Conservation (phyloP, 2,113 vertebrate genomes). For the Microtus oregoni region DNA sequence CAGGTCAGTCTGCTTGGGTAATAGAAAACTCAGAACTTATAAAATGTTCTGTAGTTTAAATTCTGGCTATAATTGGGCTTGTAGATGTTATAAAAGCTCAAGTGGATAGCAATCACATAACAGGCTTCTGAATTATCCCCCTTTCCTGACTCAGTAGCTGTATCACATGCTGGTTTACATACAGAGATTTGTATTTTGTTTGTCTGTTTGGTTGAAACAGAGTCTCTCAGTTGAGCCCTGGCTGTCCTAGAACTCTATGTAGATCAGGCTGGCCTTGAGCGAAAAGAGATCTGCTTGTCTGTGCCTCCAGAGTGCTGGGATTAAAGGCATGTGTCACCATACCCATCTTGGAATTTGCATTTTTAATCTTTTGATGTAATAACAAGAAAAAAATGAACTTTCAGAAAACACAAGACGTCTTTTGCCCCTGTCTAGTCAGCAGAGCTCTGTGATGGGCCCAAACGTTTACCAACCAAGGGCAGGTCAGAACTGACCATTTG, state of each 20-base stretch:
- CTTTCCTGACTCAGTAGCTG: not conserved
- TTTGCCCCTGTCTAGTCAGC: not conserved
- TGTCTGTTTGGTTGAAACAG: not conserved
- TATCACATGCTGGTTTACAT: not conserved
- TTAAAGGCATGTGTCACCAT: not conserved
- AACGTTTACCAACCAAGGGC: fast-evolving
- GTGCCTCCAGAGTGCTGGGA: not conserved
- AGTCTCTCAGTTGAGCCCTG: not conserved
- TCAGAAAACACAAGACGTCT: not conserved
- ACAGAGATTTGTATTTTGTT: not conserved
- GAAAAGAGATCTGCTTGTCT: not conserved
- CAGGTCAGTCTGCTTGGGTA: not conserved
- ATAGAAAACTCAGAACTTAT: not conserved
- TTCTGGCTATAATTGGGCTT: not conserved
- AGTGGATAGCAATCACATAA: not conserved
- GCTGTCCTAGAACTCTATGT: not conserved
- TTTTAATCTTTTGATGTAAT: not conserved
- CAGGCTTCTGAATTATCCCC: not conserved
- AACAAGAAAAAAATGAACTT: not conserved
- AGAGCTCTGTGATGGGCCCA: not conserved
- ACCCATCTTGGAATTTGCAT: not conserved
- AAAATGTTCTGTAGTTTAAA: not conserved
- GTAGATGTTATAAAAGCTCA: not conserved
- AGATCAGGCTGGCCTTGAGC: not conserved
- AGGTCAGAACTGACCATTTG: fast-evolving